Percentiles rank a stretch among this genome's conserved stretches.
phyloP scores from a whole-genome alignment of 2,113 vertebrate genomes.

The Toxotes jaculatrix region DNA sequence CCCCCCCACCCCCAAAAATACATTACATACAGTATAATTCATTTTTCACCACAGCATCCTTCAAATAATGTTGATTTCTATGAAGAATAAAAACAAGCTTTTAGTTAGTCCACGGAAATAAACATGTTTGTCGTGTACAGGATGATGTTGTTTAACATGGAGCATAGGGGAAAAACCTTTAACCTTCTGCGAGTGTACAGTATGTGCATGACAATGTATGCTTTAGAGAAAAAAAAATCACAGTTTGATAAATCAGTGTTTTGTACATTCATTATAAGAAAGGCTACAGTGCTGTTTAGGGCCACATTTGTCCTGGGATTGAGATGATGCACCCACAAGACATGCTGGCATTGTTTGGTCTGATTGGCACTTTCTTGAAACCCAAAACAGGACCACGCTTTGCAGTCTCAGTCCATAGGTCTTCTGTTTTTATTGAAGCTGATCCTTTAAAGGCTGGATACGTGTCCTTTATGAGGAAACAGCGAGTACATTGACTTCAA shows the following conservation, averaged over 20 bases:
- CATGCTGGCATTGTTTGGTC: slow-evolving; percentile 8
- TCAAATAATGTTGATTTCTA: slow-evolving; percentile 17
- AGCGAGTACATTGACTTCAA: slow-evolving; percentile 42
- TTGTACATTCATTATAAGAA: slow-evolving; percentile 71
- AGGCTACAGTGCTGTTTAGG: slow-evolving; percentile 60
- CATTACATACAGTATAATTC: slow-evolving; percentile 24
- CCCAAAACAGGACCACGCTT: background rate
- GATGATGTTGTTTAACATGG: slow-evolving; percentile 23
- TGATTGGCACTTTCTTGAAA: slow-evolving; percentile 15
- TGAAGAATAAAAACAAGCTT: slow-evolving; percentile 27
- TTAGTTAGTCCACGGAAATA: slow-evolving; percentile 2
- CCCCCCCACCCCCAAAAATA: background rate
- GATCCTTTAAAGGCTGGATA: slow-evolving; percentile 6
- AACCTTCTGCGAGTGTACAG: slow-evolving; percentile 34
- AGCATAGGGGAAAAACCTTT: slow-evolving; percentile 15
- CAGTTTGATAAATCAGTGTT: slow-evolving; percentile 56
- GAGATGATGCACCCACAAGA: background rate
- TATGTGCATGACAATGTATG: slow-evolving; percentile 57
- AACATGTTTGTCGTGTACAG: background rate
- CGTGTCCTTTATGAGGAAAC: slow-evolving; percentile 45
- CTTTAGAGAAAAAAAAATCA: slow-evolving; percentile 34
- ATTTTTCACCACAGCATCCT: slow-evolving; percentile 27
- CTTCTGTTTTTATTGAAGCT: background rate
- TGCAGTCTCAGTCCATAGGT: background rate
- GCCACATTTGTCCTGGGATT: slow-evolving; percentile 34